Evolutionary conservation across 2,113 vertebrate genomes (phyloP).

Genomic region (Mesocricetus auratus): DNA sequence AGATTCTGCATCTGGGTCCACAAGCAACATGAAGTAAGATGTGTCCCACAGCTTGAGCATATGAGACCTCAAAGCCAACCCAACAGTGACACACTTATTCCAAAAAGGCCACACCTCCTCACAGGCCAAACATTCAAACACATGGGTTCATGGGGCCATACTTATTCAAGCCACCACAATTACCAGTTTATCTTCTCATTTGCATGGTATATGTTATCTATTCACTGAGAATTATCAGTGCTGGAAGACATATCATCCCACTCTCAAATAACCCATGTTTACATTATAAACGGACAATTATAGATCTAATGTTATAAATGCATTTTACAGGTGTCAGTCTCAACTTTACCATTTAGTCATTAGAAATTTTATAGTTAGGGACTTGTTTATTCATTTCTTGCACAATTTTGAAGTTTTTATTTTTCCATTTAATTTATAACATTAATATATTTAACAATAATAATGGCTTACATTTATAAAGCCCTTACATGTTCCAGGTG

Average conservation of each 20-base stretch:
- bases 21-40: not conserved
- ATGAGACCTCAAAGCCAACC: not conserved
- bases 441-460: conserved; percentile 9
- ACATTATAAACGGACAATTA: not conserved
- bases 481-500: not conserved
- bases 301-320: not conserved
- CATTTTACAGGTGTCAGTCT: conserved; percentile 1
- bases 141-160: not conserved
- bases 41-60: not conserved
- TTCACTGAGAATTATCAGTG: conserved; percentile 8
- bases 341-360: not conserved
- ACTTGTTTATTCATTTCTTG: conserved; percentile 26
- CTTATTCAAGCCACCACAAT: not conserved
- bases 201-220: not conserved
- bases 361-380: not conserved
- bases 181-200: not conserved
- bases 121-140: not conserved
- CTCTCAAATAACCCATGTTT: not conserved
- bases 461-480: not conserved
- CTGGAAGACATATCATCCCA: not conserved
- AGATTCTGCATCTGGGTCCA: not conserved
- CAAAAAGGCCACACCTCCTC: not conserved
- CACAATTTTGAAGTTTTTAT: conserved; percentile 50
- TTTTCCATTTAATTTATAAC: conserved; percentile 1
- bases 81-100: not conserved